Conservation (phyloP, 1,140 invertebrate genomes). For the Choristoneura fumiferana region DNA sequence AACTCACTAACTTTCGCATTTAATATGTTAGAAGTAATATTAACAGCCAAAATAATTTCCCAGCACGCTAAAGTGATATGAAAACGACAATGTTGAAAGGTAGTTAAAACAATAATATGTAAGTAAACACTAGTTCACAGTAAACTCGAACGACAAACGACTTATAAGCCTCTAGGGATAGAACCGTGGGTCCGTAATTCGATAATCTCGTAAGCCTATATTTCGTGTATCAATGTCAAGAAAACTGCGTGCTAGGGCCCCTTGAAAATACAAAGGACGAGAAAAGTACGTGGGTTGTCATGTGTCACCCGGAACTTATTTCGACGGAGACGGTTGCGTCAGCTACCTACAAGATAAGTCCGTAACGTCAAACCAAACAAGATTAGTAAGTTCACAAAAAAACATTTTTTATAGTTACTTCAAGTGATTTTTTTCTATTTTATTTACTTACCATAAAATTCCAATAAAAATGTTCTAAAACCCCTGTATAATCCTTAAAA, state of each 20-base stretch:
- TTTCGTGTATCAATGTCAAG: slow-evolving; percentile 13
- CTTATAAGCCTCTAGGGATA: too few relatives aligned
- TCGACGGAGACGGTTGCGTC: slow-evolving; percentile 23
- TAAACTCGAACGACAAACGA: too few relatives aligned
- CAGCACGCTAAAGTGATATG: too few relatives aligned
- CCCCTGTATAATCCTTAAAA: slow-evolving; percentile 41
- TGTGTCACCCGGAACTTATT: slow-evolving; percentile 29
- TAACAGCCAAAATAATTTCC: too few relatives aligned
- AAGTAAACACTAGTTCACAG: too few relatives aligned
- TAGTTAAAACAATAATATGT: too few relatives aligned
- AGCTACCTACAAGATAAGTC: slow-evolving; percentile 26
- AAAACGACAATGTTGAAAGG: too few relatives aligned
- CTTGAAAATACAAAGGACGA: slow-evolving; percentile 12
- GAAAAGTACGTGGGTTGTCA: slow-evolving; percentile 29
- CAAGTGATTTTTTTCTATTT: slow-evolving; percentile 16
- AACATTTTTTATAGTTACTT: slow-evolving; percentile 28
- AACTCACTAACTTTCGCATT: too few relatives aligned
- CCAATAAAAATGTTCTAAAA: slow-evolving; percentile 33
- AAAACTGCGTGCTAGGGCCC: not conserved
- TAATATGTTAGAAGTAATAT: too few relatives aligned
- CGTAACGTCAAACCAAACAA: too few relatives aligned
- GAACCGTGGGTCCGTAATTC: not conserved
- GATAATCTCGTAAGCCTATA: not conserved
- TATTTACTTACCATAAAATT: slow-evolving; percentile 61
- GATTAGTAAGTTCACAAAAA: slow-evolving; percentile 22